phyloP scores from a whole-genome alignment of 2,113 vertebrate genomes.

The Abramis brama region DNA sequence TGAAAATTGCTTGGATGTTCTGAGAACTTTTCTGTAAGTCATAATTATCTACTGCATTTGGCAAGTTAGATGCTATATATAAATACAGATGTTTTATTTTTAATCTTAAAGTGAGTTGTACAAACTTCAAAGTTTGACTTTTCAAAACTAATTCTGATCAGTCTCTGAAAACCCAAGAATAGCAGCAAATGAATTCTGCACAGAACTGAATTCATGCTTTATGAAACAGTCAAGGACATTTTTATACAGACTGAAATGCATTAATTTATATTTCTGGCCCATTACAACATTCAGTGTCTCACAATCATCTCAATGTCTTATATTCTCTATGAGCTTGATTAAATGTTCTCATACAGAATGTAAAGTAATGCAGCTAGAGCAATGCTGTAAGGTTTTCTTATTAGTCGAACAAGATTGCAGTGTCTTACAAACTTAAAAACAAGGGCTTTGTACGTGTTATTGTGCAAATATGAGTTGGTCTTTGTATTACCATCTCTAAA shows the following conservation, averaged over 20 bases:
- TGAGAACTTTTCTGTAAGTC: background rate
- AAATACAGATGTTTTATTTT: constrained; percentile 1
- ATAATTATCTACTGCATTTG: constrained; percentile 39
- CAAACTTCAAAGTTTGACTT: background rate
- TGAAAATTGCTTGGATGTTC: constrained; percentile 8
- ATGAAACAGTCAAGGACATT: constrained; percentile 2
- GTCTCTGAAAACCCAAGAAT: background rate
- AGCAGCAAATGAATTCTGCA: background rate
- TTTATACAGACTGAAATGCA: constrained; percentile 12
- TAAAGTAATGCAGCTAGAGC: background rate
- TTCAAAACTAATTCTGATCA: background rate
- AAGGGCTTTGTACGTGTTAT: background rate
- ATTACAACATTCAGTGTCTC: constrained; percentile 8
- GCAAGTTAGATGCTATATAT: background rate
- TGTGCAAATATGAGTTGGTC: background rate
- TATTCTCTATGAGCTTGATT: constrained; percentile 1
- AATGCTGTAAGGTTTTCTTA: constrained; percentile 1
- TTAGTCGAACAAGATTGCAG: background rate
- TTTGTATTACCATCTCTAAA: background rate
- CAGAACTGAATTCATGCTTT: constrained; percentile 12
- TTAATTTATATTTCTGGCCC: constrained; percentile 17
- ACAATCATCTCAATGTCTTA: constrained; percentile 15
- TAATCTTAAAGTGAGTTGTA: background rate
- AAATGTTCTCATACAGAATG: constrained; percentile 14
- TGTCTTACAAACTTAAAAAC: background rate